These are phyloP conservation scores for Morelia viridis DNA, from an alignment of 2,797 vertebrate species.

Conservation along the genomic window DNA sequence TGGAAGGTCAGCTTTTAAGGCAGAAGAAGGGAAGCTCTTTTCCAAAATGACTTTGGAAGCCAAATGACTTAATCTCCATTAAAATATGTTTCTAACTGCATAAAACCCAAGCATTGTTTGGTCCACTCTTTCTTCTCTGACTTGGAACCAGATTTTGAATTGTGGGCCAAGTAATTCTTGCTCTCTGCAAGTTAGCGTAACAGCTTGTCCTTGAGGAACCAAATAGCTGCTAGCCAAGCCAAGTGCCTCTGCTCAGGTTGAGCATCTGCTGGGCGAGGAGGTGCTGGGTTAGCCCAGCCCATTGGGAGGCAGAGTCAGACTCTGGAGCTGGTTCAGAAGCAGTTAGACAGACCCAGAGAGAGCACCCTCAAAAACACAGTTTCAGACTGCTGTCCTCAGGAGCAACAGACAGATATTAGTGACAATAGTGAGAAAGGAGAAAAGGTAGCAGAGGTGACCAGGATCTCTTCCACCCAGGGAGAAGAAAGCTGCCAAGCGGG, in stretches of 20 bases:
- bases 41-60: too few relatives aligned
- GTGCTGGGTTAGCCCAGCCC: too few relatives aligned
- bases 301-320: background rate
- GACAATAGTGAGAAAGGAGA: background rate
- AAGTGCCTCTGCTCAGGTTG: too few relatives aligned
- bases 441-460: background rate
- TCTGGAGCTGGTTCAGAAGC: background rate
- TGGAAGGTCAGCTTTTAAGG: background rate
- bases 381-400: background rate
- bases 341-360: background rate
- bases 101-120: rapidly evolving
- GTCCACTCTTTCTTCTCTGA: background rate
- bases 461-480: background rate
- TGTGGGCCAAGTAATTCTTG: background rate
- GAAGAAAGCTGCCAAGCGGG: background rate
- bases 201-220: slow-evolving; percentile 42
- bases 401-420: background rate
- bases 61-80: slow-evolving; percentile 16
- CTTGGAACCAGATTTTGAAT: slow-evolving; percentile 19
- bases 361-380: background rate
- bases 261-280: background rate
- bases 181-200: background rate
- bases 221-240: background rate
- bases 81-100: background rate
- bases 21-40: background rate